Percentiles rank a stretch among this genome's conserved stretches.
These are phyloP conservation scores for Phyllotreta cruciferae DNA, from an alignment of 2,888 invertebrate genomes.

Conservation along the genomic window DNA sequence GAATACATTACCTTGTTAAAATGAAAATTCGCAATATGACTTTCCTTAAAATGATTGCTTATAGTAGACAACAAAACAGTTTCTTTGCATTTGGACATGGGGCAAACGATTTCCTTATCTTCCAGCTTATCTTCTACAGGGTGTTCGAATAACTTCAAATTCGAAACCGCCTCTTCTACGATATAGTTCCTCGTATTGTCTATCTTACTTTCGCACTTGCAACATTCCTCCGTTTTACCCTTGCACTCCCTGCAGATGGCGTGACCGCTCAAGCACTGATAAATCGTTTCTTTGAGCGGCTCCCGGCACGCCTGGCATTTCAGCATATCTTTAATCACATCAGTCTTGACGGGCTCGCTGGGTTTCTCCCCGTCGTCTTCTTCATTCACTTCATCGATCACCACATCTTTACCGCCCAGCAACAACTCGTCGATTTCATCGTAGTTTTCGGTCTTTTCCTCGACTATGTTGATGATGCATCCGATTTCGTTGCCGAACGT, in stretches of 20 bases:
- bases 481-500: conserved; percentile 24
- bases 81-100: conserved; percentile 33
- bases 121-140: background rate
- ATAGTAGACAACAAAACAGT: conserved; percentile 26
- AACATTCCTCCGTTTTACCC: conserved; percentile 29
- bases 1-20: conserved; percentile 26
- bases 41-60: conserved; percentile 35
- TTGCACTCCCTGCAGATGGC: conserved; percentile 37
- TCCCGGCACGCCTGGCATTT: conserved; percentile 33
- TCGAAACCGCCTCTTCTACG: conserved; percentile 35
- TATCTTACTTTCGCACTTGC: conserved; percentile 32
- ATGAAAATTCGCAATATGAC: conserved; percentile 36
- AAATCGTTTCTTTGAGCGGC: conserved; percentile 34
- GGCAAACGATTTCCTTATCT: conserved; percentile 32
- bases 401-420: conserved; percentile 32
- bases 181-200: conserved; percentile 37
- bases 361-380: conserved; percentile 31
- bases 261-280: conserved; percentile 37
- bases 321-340: conserved; percentile 28
- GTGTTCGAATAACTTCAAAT: conserved; percentile 21
- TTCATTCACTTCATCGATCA: conserved; percentile 37
- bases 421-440: conserved; percentile 34
- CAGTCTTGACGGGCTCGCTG: conserved; percentile 21
- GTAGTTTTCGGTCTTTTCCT: conserved; percentile 32
- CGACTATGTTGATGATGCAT: conserved; percentile 32